Percentiles rank a stretch among this genome's conserved stretches.
Conservation (phyloP, 2,888 invertebrate species). For the Brachyopa scutellaris region DNA sequence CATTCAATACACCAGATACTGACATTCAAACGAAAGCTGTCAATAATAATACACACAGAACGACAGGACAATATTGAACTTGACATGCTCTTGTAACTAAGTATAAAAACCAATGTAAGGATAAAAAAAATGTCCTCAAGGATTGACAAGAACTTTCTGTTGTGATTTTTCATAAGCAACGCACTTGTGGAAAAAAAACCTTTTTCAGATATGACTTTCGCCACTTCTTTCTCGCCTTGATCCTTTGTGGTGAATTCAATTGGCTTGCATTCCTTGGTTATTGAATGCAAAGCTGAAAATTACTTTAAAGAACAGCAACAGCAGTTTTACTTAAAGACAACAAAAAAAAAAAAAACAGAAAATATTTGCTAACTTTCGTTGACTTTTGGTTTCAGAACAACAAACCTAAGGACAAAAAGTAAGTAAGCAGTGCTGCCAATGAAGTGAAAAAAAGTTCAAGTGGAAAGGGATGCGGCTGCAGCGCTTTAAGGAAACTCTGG, state of each 20-base stretch:
- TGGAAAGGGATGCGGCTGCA: too few relatives aligned
- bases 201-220: too few relatives aligned
- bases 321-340: slow-evolving; percentile 16
- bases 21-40: slow-evolving; percentile 11
- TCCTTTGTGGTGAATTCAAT: not conserved
- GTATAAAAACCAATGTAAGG: not conserved
- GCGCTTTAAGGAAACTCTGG: too few relatives aligned
- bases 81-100: not conserved
- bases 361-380: not conserved
- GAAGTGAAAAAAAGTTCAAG: not conserved
- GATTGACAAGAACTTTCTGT: not conserved
- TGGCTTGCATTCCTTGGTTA: slow-evolving; percentile 5
- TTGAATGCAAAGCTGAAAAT: not conserved
- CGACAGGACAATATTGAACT: not conserved
- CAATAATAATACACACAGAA: slow-evolving; percentile 7
- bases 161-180: not conserved
- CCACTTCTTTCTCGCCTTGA: too few relatives aligned
- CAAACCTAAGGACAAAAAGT: not conserved
- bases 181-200: too few relatives aligned
- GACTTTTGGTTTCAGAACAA: not conserved
- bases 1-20: slow-evolving; percentile 12
- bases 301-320: slow-evolving; percentile 1
- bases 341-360: slow-evolving; percentile 23
- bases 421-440: not conserved
- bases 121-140: not conserved